A percentile compares a stretch with the other conserved stretches of the same genome.
phyloP scores from a whole-genome alignment of 2,888 invertebrate genomes.

The Eueremaeus valkanovi region DNA sequence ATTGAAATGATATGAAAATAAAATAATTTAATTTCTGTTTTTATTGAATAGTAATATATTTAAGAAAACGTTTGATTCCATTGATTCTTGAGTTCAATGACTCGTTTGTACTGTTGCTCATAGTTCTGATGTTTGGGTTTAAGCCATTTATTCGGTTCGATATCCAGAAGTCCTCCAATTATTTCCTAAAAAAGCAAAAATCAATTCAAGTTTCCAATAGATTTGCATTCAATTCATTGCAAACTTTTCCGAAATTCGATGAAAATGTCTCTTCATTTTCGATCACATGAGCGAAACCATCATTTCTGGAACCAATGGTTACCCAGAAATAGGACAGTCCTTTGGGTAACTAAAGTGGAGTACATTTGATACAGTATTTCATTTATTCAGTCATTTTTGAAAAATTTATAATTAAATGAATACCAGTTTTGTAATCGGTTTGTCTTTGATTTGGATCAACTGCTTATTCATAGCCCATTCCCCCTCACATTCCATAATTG shows the following conservation, averaged over 20 bases:
- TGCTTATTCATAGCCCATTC: conserved; percentile 97
- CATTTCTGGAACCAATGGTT: conserved; percentile 74
- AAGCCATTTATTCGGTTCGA: conserved; percentile 79
- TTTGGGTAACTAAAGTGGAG: conserved; percentile 65
- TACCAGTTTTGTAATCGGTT: conserved; percentile 58
- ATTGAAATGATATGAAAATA: too few relatives aligned
- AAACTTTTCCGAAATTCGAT: conserved; percentile 82
- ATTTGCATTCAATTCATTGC: conserved; percentile 44
- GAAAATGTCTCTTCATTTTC: conserved; percentile 87
- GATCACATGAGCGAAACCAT: conserved; percentile 92
- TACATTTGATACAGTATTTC: not conserved
- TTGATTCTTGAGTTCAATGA: not conserved
- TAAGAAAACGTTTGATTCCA: conserved; percentile 36
- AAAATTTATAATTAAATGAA: not conserved
- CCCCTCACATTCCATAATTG: conserved; percentile 85
- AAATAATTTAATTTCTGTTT: too few relatives aligned
- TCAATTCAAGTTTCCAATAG: not conserved
- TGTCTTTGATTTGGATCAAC: conserved; percentile 65
- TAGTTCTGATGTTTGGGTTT: conserved; percentile 61
- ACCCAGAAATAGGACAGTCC: conserved; percentile 93
- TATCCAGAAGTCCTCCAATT: conserved; percentile 87
- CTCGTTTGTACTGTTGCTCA: conserved; percentile 24
- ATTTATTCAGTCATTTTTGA: too few relatives aligned
- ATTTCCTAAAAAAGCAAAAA: conserved; percentile 62
- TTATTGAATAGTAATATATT: too few relatives aligned